Base-by-base conservation (phyloP, 1,140 invertebrate species). In the Drosophila mojavensis region DNA sequence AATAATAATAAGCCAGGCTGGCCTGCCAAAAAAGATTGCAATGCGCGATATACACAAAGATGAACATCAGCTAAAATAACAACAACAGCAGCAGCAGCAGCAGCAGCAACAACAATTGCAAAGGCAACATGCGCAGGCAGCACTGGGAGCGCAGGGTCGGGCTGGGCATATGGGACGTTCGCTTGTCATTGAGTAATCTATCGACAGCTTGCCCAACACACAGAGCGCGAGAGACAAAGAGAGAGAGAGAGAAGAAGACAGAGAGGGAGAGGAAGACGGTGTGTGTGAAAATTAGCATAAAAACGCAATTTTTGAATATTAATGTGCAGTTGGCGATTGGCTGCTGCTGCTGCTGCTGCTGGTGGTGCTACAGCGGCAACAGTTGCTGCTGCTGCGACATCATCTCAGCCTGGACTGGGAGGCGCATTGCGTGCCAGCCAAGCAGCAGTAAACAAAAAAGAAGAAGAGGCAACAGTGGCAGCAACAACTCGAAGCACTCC, bases 241-340 rank as follows among this genome's bases (percentile, higher is more conserved):
- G 33, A 56, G 7, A 15, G 45, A 39, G 11, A 56, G 65, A 43
- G 5, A n/a, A 15, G 24, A 58, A n/a, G n/a, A 4, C 10, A 4
- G 33, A 55, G 13, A 26, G 39, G 47, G 10, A 51, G 66, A 51
- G 7, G 24, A 15, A 26, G 28, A 59, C 68, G 5, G 33, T 10
- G 33, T 33, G 81, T 79, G 86, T 79, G 81, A 75, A 78, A 91
- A 91, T 91, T 91, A 91, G 89, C 89, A 91, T 91, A 91, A 91
- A 91, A 91, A 91, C 89, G 89, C 89, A 89, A 91, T 91, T 89
- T 91, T 89, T 83, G 89, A 91, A 91, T 91, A 91, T 91, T 91
- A 91, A 91, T 91, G 81, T 89, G 79, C 72, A 71, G 50, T 67
- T 69, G 47, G 64, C 17, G 45, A 36, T 28, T 66, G 33, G 63